Percentiles rank a stretch among this genome's conserved stretches.
These are phyloP conservation scores for Bombus soroeensis DNA, from an alignment of 1,140 invertebrate species.

Conservation along the genomic window DNA sequence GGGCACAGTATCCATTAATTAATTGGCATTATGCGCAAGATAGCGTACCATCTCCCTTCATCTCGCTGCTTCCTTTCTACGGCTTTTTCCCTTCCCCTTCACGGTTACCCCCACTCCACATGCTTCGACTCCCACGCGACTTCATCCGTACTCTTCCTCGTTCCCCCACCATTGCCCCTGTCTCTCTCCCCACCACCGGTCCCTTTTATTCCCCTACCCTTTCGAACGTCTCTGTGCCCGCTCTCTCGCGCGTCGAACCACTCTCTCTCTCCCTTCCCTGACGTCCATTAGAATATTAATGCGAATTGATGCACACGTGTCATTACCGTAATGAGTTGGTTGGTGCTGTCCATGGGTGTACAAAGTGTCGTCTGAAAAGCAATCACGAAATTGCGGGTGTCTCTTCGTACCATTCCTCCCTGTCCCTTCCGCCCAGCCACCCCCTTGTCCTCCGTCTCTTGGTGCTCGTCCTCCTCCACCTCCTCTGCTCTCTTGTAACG, in stretches of 20 bases:
- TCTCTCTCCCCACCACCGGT: not conserved
- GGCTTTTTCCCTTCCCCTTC: constrained; percentile 49
- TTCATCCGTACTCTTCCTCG: constrained; percentile 18
- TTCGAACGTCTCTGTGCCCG: constrained; percentile 30
- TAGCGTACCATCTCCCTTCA: constrained; percentile 50
- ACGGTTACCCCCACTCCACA: not conserved
- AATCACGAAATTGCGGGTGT: constrained; percentile 82
- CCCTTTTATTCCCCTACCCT: constrained; percentile 17
- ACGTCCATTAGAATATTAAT: constrained; percentile 82
- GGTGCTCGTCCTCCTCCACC: not conserved
- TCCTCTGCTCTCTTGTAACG: not conserved
- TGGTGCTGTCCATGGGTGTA: constrained; percentile 76
- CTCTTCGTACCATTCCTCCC: constrained; percentile 60
- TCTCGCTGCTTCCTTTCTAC: constrained; percentile 62
- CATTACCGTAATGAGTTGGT: constrained; percentile 82
- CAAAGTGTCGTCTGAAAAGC: constrained; percentile 78
- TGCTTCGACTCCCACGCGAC: constrained; percentile 7
- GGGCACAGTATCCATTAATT: constrained; percentile 65
- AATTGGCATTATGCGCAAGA: constrained; percentile 67
- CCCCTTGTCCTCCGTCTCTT: constrained; percentile 17
- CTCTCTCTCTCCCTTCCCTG: constrained; percentile 37
- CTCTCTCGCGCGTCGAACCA: constrained; percentile 21
- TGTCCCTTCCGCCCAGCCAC: not conserved
- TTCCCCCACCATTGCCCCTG: not conserved
- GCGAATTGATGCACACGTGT: constrained; percentile 82